phyloP scores from a whole-genome alignment of 1,140 invertebrate species.

The Megathymus violae region DNA sequence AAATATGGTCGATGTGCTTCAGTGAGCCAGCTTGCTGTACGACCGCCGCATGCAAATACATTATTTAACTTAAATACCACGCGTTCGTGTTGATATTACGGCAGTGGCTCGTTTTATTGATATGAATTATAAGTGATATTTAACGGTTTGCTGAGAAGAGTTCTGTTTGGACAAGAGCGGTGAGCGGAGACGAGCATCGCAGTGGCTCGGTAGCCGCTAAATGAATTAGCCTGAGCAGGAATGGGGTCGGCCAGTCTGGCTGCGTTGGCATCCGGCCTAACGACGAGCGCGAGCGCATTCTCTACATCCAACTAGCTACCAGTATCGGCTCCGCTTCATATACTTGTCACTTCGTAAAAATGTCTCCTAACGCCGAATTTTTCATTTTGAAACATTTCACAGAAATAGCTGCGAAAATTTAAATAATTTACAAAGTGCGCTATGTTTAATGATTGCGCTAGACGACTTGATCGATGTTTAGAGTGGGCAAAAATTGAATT shows the following conservation, averaged over 20 bases:
- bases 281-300: slow-evolving; percentile 70
- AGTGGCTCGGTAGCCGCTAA: slow-evolving; percentile 56
- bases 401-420: not conserved
- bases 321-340: slow-evolving; percentile 14
- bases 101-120: not conserved
- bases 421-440: not conserved
- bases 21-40: slow-evolving; percentile 14
- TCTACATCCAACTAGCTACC: slow-evolving; percentile 44
- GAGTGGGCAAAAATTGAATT: not conserved
- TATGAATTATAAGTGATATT: slow-evolving; percentile 15
- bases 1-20: slow-evolving; percentile 36
- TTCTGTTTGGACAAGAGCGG: slow-evolving; percentile 1
- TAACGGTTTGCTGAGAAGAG: slow-evolving; percentile 6
- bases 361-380: slow-evolving; percentile 5
- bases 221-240: slow-evolving; percentile 76
- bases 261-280: slow-evolving; percentile 80
- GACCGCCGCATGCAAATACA: not conserved
- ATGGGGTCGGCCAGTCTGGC: slow-evolving; percentile 81
- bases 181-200: not conserved
- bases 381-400: not conserved
- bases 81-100: not conserved
- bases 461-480: too few relatives aligned
- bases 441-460: too few relatives aligned
- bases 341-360: slow-evolving; percentile 18
- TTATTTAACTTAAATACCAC: slow-evolving; percentile 3